Evolutionary conservation across 2,113 vertebrate genomes (phyloP), one percentile per base, ranked within the genome.

Genomic region (Ailuropoda melanoleuca): DNA sequence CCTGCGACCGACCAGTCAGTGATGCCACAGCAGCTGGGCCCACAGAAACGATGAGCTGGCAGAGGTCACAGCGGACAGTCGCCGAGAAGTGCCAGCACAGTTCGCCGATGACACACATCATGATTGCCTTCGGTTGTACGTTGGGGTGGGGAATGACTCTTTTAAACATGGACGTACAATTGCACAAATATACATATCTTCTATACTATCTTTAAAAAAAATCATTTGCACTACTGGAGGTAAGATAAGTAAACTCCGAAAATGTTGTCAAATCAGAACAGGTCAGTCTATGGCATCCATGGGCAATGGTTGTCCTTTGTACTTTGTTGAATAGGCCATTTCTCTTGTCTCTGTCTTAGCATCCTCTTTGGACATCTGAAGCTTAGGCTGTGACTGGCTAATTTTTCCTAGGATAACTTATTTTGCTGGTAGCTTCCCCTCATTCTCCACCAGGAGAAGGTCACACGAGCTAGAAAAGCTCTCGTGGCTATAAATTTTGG

Each of bases 81-180:
- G 3, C 21, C 1, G 1, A 31, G 26, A 56, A 75, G 43, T 56
- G 14, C 62, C 82, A 58, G 46, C 37, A 29, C 9, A 56, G 46
- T 1, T 58, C 1, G 5, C 6, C 15, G 0, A 2, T 24, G 12
- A 64, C 43, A 75, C 14, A 55, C 1, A 3, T 46, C 11, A 1
- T 24, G 4, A 26, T 1, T 62, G 11, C 66, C 72, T 90, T 81
- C 11, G 56, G 21, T 37, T 15, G 24, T 34, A 1, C 50, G 56
- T 48, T 70, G 77, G 10, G 8, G 55, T 10, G 81, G 48, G 56
- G 17, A 75, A 62, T 9, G 58, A 37, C 48, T 88, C 66, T 83
- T 78, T 64, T 37, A 94, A 80, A 94, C 10, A 81, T 3, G 80
- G 46, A 34, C 19, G 31, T 66, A 21, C 14, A 93, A 34, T 46